Evolutionary conservation across 2,113 vertebrate species (phyloP).

Genomic region (Gallinago jamesoni): DNA sequence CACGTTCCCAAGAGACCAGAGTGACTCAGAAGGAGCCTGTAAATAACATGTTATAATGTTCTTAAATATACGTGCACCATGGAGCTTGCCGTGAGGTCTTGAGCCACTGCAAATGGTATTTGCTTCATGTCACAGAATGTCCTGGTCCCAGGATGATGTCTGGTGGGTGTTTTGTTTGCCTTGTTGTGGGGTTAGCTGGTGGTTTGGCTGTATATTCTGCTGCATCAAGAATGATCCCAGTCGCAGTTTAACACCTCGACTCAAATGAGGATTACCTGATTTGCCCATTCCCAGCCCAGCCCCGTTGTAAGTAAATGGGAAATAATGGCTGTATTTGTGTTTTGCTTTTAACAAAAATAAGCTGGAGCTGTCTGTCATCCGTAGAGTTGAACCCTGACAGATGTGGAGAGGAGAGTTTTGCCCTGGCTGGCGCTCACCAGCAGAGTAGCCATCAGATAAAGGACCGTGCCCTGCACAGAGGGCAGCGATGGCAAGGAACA

Average conservation of each 20-base stretch:
- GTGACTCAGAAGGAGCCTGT: slow-evolving; percentile 50
- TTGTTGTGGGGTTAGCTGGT: neutral
- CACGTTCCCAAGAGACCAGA: neutral
- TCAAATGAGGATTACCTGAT: neutral
- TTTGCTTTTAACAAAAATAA: neutral
- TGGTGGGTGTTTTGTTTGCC: neutral
- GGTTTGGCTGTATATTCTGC: neutral
- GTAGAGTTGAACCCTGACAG: neutral
- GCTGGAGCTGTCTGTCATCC: neutral
- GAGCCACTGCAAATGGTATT: neutral
- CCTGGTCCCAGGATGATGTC: neutral
- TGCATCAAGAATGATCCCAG: neutral
- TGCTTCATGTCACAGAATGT: neutral
- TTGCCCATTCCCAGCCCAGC: neutral
- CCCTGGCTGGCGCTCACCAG: neutral
- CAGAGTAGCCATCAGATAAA: neutral
- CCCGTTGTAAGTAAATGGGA: neutral
- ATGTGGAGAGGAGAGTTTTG: neutral
- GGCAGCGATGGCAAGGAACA: neutral
- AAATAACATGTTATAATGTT: slow-evolving; percentile 56
- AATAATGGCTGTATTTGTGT: neutral
- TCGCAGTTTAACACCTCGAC: neutral
- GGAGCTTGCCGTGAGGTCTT: neutral
- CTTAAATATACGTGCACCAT: neutral
- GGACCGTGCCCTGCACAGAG: neutral